Percentiles rank a stretch among this genome's conserved stretches.
phyloP scores from a whole-genome alignment of 2,113 vertebrate genomes.

The Ptyas mucosa region DNA sequence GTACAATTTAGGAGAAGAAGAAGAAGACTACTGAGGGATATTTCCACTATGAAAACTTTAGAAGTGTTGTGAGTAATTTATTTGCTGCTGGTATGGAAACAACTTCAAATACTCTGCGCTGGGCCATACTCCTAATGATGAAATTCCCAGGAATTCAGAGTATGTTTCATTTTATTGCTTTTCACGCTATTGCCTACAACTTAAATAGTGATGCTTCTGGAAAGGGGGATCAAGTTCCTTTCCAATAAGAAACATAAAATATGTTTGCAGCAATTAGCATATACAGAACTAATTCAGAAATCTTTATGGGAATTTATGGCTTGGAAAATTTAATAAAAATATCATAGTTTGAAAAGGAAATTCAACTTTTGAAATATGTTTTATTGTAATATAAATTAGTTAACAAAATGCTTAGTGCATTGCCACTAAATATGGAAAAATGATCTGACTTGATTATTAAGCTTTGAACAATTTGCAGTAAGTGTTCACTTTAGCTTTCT shows the following conservation, averaged over 20 bases:
- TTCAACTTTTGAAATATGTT: neutral
- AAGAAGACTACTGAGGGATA: conserved; percentile 15
- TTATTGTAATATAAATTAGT: neutral
- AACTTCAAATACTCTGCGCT: conserved; percentile 55
- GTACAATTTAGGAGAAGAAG: conserved; percentile 45
- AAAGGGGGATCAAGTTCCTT: neutral
- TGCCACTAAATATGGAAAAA: neutral
- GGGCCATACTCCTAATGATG: conserved; percentile 67
- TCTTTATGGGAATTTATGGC: neutral
- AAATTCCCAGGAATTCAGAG: conserved; percentile 63
- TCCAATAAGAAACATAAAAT: neutral
- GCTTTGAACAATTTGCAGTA: neutral
- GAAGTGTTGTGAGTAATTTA: conserved; percentile 33
- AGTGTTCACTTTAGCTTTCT: neutral
- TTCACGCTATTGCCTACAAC: neutral
- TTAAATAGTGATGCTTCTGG: neutral
- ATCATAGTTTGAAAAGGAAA: neutral
- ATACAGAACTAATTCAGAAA: neutral
- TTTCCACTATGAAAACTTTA: conserved; percentile 57
- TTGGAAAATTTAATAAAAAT: neutral
- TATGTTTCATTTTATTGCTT: conserved; percentile 36
- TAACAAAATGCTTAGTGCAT: neutral
- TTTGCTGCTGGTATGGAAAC: conserved; percentile 56
- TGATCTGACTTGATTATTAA: neutral
- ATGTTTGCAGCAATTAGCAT: neutral